phyloP scores from a whole-genome alignment of 2,888 invertebrate genomes.

The Tanaodytes sp. region DNA sequence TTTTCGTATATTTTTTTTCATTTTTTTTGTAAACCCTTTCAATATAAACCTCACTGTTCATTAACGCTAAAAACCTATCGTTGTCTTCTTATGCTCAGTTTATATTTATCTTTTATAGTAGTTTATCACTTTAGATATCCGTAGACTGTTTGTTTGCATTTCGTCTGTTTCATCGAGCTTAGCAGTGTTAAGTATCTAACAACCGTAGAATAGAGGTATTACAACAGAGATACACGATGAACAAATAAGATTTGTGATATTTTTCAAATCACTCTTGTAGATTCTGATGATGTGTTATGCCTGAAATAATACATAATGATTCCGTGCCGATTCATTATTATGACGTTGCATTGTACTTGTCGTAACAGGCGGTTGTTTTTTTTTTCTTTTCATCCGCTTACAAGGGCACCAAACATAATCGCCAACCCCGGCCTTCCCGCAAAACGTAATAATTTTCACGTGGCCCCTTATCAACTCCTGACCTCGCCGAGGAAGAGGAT shows the following conservation, averaged over 20 bases:
- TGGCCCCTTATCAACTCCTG: no score
- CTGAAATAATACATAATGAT: no score
- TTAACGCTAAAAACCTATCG: slow-evolving; percentile 49
- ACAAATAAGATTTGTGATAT: background rate
- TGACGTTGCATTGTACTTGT: background rate
- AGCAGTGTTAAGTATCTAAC: slow-evolving; percentile 46
- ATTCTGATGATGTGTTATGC: no score
- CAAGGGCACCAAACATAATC: slow-evolving; percentile 77
- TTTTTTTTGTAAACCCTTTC: slow-evolving; percentile 28
- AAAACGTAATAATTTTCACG: slow-evolving; percentile 74
- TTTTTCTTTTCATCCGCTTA: slow-evolving; percentile 58
- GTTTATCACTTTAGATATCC: slow-evolving; percentile 38
- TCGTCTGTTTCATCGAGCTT: slow-evolving; percentile 54
- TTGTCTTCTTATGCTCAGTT: slow-evolving; percentile 40
- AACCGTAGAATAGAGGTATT: slow-evolving; percentile 44
- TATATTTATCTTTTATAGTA: slow-evolving; percentile 41
- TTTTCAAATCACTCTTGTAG: no score
- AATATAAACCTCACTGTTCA: slow-evolving; percentile 49
- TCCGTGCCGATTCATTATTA: no score
- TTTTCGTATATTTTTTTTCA: slow-evolving; percentile 18
- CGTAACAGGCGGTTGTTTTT: slow-evolving; percentile 8
- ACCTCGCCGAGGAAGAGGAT: no score
- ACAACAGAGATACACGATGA: slow-evolving; percentile 4
- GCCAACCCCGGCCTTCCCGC: slow-evolving; percentile 72
- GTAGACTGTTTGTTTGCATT: slow-evolving; percentile 54